Evolutionary conservation across 2,797 vertebrate genomes (phyloP).

Genomic region (Mus spretus): DNA sequence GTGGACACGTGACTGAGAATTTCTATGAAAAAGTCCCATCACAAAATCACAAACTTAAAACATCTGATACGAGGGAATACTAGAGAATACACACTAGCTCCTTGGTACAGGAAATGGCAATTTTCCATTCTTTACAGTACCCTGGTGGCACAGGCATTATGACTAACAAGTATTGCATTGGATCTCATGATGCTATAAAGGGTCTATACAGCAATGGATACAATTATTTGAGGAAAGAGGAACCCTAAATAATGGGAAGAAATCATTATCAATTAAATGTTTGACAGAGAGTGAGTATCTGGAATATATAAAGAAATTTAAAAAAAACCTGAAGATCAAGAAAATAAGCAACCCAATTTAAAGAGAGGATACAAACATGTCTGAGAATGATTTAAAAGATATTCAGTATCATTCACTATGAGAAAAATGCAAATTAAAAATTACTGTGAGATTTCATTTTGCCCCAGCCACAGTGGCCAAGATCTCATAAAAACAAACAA

Average conservation of each 20-base stretch:
- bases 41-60: not conserved
- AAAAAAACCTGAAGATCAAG: not conserved
- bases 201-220: not conserved
- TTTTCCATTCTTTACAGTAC: not conserved
- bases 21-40: not conserved
- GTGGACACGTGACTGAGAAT: not conserved
- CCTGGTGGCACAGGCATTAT: not conserved
- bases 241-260: not conserved
- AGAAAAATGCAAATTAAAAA: not conserved
- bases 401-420: not conserved
- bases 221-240: not conserved
- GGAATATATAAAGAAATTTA: not conserved
- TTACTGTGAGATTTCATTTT: not conserved
- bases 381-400: not conserved
- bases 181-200: not conserved
- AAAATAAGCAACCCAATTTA: not conserved
- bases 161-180: not conserved
- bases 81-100: not conserved
- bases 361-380: not conserved
- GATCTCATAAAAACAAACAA: not conserved
- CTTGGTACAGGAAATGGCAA: not conserved
- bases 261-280: not conserved
- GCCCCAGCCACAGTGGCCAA: not conserved
- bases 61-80: not conserved
- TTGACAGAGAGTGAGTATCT: not conserved